Conservation (phyloP, 2,888 invertebrate species). For the Allolobophora icterica region DNA sequence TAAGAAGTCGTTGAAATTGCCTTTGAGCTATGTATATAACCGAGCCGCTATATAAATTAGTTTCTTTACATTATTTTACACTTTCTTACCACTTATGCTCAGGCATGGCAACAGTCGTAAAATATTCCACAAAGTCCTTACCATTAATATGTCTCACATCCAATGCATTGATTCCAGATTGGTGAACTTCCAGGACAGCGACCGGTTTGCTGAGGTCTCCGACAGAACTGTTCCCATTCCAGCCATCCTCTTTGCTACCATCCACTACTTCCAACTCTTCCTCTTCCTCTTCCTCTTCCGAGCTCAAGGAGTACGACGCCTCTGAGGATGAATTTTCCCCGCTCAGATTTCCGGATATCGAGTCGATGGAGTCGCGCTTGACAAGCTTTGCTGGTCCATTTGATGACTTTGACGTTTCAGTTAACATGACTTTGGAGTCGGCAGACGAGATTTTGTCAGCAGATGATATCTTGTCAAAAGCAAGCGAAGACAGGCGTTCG, state of each 20-base stretch:
- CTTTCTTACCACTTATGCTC: too few species aligned
- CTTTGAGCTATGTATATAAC: too few species aligned
- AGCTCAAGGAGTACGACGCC: background rate
- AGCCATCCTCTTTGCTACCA: background rate
- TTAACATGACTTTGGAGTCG: background rate
- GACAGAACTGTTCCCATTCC: background rate
- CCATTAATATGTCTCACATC: constrained; percentile 61
- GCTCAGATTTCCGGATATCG: constrained; percentile 7
- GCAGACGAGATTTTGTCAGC: background rate
- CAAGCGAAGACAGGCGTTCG: background rate
- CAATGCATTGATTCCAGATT: constrained; percentile 80
- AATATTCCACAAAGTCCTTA: background rate
- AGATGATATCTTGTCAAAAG: background rate
- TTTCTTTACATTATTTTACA: too few species aligned
- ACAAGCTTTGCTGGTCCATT: background rate
- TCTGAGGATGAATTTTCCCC: background rate
- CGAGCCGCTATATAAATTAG: too few species aligned
- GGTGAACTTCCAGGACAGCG: constrained; percentile 68
- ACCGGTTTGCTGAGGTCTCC: constrained; percentile 30
- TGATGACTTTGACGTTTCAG: background rate
- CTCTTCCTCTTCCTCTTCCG: constrained; percentile 13
- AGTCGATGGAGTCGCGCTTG: background rate
- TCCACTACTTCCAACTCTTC: background rate
- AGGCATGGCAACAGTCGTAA: too few species aligned
- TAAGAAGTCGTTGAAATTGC: too few species aligned